Evolutionary conservation across 1,140 invertebrate genomes (phyloP).

Genomic region (Rhagoletis pomonella): DNA sequence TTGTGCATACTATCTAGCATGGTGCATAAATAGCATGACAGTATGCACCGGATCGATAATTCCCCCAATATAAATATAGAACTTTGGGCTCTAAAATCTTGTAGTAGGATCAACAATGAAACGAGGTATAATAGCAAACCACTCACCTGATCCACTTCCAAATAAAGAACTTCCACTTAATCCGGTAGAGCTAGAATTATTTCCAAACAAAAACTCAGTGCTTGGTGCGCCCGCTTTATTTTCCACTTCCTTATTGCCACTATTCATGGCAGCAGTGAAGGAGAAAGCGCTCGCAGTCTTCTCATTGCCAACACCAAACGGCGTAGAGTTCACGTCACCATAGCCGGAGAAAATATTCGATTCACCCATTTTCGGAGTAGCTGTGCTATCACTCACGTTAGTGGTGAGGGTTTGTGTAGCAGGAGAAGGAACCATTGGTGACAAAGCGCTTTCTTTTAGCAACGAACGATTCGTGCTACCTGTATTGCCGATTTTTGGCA

Average conservation of each 20-base stretch:
- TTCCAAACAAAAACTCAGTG: slow-evolving; percentile 61
- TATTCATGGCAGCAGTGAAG: slow-evolving; percentile 58
- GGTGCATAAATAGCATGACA: too few relatives aligned
- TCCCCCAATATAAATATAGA: too few relatives aligned
- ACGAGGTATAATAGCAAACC: background rate
- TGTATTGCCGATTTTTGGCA: slow-evolving; percentile 54
- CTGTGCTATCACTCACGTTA: background rate
- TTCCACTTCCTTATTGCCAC: slow-evolving; percentile 57
- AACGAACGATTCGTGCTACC: slow-evolving; percentile 52
- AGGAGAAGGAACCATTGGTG: slow-evolving; percentile 9
- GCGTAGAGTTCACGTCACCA: slow-evolving; percentile 51
- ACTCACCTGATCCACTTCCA: slow-evolving; percentile 13
- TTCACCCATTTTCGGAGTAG: slow-evolving; percentile 53
- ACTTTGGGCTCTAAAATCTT: too few relatives aligned
- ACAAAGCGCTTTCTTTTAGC: slow-evolving; percentile 65
- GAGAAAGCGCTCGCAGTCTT: slow-evolving; percentile 57
- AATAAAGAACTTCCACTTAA: slow-evolving; percentile 48
- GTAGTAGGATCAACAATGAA: too few relatives aligned
- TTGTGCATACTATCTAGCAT: too few relatives aligned
- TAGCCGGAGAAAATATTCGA: slow-evolving; percentile 54
- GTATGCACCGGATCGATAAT: too few relatives aligned
- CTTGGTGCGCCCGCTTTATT: slow-evolving; percentile 12
- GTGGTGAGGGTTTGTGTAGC: background rate
- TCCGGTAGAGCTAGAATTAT: background rate
- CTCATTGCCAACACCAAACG: slow-evolving; percentile 4